Evolutionary conservation across 1,140 invertebrate species (phyloP), one percentile per base, ranked within the genome.

Genomic region (Heliconius hermathena): DNA sequence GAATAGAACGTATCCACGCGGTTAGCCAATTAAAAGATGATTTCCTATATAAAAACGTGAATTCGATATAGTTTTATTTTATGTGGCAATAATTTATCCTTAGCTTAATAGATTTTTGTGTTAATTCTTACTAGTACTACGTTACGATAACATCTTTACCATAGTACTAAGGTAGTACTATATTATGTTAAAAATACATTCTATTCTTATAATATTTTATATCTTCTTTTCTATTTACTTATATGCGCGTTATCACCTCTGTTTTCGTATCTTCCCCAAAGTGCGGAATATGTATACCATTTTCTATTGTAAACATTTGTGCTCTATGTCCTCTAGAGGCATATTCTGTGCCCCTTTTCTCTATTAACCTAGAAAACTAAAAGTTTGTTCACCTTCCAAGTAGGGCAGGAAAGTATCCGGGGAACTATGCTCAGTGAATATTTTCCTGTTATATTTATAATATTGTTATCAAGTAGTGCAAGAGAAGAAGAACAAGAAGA

Each of bases 341-440:
- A 79, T 86, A 82, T 86, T 80, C 80, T 73, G 81, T 82, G 78
- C 86, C 83, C 81, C 83, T 85, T 86, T 83, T 83, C 84, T 83
- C 81, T 87, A 83, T 84, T 86, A 84, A 83, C 84, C 86, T 81
- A 85, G 77, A 83, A 85, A 85, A 84, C 81, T 85, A 82, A 84
- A 86, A 84, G 86, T 86, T 84, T 83, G 74, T 81, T 83, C 82
- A 84, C 84, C 81, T 81, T 83, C 82, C 80, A 81, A 84, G 84
- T 76, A 80, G 81, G 76, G 77, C 76, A 73, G 73, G 81, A 73
- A 81, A 78, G 81, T 77, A 41, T 71, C 78, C 60, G 41, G 83
- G 78, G 78, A 78, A 29, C 76, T 22, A 73, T 36, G 33, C 33
- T 72, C 33, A 73, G 46, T 52, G 46, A 60, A 71, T 70, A 66